A percentile compares a stretch with the other conserved stretches of the same genome.
phyloP scores from a whole-genome alignment of 2,888 invertebrate genomes.

The Andrena chrysosceles region DNA sequence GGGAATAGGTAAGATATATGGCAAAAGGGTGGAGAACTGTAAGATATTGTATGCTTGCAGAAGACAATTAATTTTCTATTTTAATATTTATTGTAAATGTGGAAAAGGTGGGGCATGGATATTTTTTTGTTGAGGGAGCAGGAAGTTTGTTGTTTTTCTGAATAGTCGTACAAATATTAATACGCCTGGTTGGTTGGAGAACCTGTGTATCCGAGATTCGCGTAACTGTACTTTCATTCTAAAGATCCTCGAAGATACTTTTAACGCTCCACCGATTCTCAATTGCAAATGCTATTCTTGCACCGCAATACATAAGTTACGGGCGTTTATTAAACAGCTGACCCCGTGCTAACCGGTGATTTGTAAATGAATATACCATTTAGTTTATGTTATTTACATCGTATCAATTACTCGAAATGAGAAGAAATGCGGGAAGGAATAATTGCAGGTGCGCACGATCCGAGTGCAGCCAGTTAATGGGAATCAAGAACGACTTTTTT shows the following conservation, averaged over 20 bases:
- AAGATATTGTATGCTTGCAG: no score
- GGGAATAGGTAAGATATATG: no score
- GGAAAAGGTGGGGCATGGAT: slow-evolving; percentile 7
- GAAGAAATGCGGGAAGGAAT: background rate
- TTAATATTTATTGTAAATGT: background rate
- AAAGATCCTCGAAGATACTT: slow-evolving; percentile 66
- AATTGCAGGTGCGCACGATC: background rate
- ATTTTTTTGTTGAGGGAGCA: slow-evolving; percentile 22
- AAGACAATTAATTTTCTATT: no score
- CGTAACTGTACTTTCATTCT: slow-evolving; percentile 71
- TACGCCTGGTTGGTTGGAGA: slow-evolving; percentile 49
- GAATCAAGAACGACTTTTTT: slow-evolving; percentile 2
- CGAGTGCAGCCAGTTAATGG: background rate
- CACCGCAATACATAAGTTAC: slow-evolving; percentile 31
- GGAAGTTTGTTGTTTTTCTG: slow-evolving; percentile 30
- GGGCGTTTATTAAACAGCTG: slow-evolving; percentile 60
- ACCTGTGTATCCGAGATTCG: slow-evolving; percentile 45
- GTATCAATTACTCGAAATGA: slow-evolving; percentile 11
- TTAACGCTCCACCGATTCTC: slow-evolving; percentile 70
- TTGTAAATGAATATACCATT: slow-evolving; percentile 60
- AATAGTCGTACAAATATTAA: slow-evolving; percentile 47
- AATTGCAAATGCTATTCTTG: slow-evolving; percentile 64
- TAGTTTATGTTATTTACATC: slow-evolving; percentile 39
- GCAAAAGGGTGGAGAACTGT: no score
- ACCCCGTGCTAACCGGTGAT: slow-evolving; percentile 50